These are phyloP conservation scores for Lucinisca nassula DNA, from an alignment of 2,888 invertebrate species.

Conservation along the genomic window DNA sequence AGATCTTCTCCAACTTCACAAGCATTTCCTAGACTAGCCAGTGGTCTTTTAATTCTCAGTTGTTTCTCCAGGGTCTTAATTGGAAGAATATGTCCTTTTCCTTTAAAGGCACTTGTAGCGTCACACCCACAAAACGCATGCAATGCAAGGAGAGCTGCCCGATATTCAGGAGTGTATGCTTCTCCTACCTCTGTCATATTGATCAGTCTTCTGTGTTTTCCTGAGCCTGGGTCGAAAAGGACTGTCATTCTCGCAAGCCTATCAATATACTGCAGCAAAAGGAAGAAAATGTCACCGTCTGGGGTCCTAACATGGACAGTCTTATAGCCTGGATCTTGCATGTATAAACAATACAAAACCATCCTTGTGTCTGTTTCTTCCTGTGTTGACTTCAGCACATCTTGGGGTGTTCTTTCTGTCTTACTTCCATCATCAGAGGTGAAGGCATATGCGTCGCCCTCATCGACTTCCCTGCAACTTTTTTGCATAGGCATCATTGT, in stretches of 20 bases:
- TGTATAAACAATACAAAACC: slow-evolving; percentile 46
- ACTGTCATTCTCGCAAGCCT: slow-evolving; percentile 12
- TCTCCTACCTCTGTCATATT: background rate
- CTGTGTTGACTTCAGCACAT: slow-evolving; percentile 40
- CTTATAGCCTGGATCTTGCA: slow-evolving; percentile 37
- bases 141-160: slow-evolving; percentile 41
- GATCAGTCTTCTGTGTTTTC: slow-evolving; percentile 47
- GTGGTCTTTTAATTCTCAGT: background rate
- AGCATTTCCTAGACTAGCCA: slow-evolving; percentile 22
- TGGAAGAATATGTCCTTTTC: slow-evolving; percentile 39
- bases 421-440: slow-evolving; percentile 35
- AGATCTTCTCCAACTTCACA: slow-evolving; percentile 32
- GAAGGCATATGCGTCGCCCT: slow-evolving; percentile 30
- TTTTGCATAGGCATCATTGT: slow-evolving; percentile 9
- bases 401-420: slow-evolving; percentile 7
- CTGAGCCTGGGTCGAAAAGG: slow-evolving; percentile 46
- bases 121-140: slow-evolving; percentile 49
- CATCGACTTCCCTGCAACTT: slow-evolving; percentile 39
- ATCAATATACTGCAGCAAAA: slow-evolving; percentile 43
- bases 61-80: slow-evolving; percentile 18
- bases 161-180: slow-evolving; percentile 8
- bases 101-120: slow-evolving; percentile 46
- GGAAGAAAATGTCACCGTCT: slow-evolving; percentile 53
- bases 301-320: slow-evolving; percentile 38
- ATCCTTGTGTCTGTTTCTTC: slow-evolving; percentile 45